A percentile compares a stretch with the other conserved stretches of the same genome.
phyloP scores from a whole-genome alignment of 2,113 vertebrate genomes.

The Nerophis lumbriciformis region DNA sequence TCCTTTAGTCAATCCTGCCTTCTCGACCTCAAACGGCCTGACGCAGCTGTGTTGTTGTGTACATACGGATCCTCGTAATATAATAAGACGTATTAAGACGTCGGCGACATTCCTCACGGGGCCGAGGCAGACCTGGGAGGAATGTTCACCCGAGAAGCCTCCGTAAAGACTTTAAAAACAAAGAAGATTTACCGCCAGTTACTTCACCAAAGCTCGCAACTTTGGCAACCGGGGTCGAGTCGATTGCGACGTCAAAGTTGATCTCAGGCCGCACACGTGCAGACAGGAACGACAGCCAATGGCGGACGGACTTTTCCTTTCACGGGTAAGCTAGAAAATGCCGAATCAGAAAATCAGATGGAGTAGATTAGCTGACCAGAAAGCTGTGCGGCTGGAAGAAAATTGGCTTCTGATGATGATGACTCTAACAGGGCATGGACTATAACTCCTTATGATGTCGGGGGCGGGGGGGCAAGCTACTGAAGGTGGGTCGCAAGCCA shows the following conservation, averaged over 20 bases:
- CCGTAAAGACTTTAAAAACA: slow-evolving; percentile 49
- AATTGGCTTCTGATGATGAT: slow-evolving; percentile 70
- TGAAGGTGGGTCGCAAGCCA: slow-evolving; percentile 43
- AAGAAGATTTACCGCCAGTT: slow-evolving; percentile 59
- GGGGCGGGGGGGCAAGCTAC: slow-evolving; percentile 48
- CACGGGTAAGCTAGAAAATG: slow-evolving; percentile 55
- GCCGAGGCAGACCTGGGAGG: slow-evolving; percentile 23
- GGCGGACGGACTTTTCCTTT: slow-evolving; percentile 53
- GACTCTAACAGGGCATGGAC: slow-evolving; percentile 64
- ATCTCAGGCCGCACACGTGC: slow-evolving; percentile 28
- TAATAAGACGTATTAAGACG: slow-evolving; percentile 34
- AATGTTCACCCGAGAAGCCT: slow-evolving; percentile 26
- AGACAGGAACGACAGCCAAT: slow-evolving; percentile 58
- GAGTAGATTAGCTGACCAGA: slow-evolving; percentile 58
- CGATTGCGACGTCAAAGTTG: slow-evolving; percentile 23
- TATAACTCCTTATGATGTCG: slow-evolving; percentile 50
- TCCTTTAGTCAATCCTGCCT: slow-evolving; percentile 27
- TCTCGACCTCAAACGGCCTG: slow-evolving; percentile 18
- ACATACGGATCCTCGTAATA: slow-evolving; percentile 12
- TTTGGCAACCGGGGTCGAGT: slow-evolving; percentile 46
- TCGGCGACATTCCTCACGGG: slow-evolving; percentile 48
- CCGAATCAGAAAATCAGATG: slow-evolving; percentile 63
- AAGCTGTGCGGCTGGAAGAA: slow-evolving; percentile 52
- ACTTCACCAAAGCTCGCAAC: slow-evolving; percentile 34
- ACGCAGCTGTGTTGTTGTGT: not conserved